Evolutionary conservation across 2,797 vertebrate species (phyloP), one percentile per base, ranked within the genome.

Genomic region (Poecile montanus): DNA sequence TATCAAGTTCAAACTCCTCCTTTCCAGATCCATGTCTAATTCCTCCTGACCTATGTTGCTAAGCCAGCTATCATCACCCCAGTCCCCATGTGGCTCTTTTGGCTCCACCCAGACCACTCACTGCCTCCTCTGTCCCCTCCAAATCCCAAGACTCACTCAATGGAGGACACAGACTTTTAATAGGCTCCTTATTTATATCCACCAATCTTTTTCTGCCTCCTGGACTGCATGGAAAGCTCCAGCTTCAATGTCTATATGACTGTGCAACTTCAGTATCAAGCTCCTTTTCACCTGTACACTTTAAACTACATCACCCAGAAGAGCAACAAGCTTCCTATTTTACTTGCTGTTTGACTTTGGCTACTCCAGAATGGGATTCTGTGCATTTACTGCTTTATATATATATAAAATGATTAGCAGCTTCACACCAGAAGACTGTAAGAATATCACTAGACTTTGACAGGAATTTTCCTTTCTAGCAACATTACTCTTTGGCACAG

Each of bases 1-100:
- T 70, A 89, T 57, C 76, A 93, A 78, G 57, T 88, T 96, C 72
- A 88, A 92, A 92, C 80, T 62, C 44, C 77, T 87, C 70, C 89
- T 56, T 70, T 78, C 38, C 63, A 63, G 40, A 91, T 27, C 22
- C 21, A 1, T 5, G 14, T 34, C 48, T 42, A 89, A 83, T 32
- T 73, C 50, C 34, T 91, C 70, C 54, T 53, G 65, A 73, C 27
- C 72, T 65, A 26, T 1, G 6, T 53, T 79, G 65, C 74, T 61
- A 81, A 73, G 82, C n/a, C 57, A 82, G 13, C 30, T 7, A 65
- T 30, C 18, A 76, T 6, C 38, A 74, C 13, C 15, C 47, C 40
- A 42, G 48, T 45, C 22, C 47, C 66, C 56, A 60, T 30, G n/a
- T 8, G 70, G 86, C 56, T 76, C 60, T 56, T 87, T 21, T 38